These are phyloP conservation scores for Oscheius sp. DNA, from an alignment of 2,888 invertebrate genomes.

Conservation along the genomic window DNA sequence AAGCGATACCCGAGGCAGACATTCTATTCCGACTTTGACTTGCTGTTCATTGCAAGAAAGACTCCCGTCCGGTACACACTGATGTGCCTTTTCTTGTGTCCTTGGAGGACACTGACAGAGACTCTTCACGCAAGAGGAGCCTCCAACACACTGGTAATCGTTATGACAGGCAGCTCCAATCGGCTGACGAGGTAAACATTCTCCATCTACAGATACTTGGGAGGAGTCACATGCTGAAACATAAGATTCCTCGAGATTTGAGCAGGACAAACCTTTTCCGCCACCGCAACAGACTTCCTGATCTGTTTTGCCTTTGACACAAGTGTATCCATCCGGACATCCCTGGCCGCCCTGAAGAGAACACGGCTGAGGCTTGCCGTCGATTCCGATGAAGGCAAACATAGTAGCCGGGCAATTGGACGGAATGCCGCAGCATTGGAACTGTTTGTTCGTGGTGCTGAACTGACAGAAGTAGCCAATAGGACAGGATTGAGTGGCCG, in stretches of 20 bases:
- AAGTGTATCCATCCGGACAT: constrained; percentile 63
- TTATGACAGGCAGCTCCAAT: constrained; percentile 55
- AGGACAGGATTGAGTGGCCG: constrained; percentile 59
- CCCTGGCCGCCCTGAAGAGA: constrained; percentile 57
- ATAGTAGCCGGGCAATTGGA: constrained; percentile 57
- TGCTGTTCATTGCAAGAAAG: constrained; percentile 9
- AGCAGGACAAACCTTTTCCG: constrained; percentile 45
- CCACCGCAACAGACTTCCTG: constrained; percentile 62
- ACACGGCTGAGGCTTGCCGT: constrained; percentile 60
- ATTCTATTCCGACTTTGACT: constrained; percentile 54
- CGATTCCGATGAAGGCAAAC: constrained; percentile 63
- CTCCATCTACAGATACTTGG: constrained; percentile 58
- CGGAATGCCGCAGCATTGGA: constrained; percentile 65
- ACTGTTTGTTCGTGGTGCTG: constrained; percentile 47
- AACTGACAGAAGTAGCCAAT: constrained; percentile 65
- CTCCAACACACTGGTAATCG: constrained; percentile 52
- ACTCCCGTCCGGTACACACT: constrained; percentile 41
- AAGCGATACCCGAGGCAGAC: constrained; percentile 53
- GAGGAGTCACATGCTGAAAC: constrained; percentile 57
- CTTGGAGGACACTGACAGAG: constrained; percentile 48
- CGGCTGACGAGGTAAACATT: constrained; percentile 49
- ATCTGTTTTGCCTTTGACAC: constrained; percentile 58
- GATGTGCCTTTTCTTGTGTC: constrained; percentile 49
- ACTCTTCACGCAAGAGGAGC: constrained; percentile 44
- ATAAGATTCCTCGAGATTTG: not conserved